Base-by-base conservation (phyloP, 2,797 vertebrate genomes). In the Microctenopoma steveboyesi region DNA sequence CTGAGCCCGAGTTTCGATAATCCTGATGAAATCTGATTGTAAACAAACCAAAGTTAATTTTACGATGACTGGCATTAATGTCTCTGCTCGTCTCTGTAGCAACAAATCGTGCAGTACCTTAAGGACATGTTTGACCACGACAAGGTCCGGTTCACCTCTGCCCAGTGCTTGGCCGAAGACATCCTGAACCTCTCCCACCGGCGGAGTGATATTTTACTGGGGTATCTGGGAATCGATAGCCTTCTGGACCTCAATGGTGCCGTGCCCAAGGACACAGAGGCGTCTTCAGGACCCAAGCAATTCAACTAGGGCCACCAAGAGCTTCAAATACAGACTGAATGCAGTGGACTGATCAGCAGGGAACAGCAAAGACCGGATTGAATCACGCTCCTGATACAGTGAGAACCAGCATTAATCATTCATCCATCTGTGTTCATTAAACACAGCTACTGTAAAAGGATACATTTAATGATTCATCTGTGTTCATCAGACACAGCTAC, bases 121-220 rank as follows among this genome's bases (percentile, higher is more conserved):
- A 96, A 97, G 91, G 98, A 99, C 84, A 98, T 99, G 97, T 99
- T 99, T 45, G 96, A 99, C 81, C 92, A 97, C 0, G 98, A 99
- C 92, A 98, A 96, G n/a, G 95, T 99, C 74, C 96, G 98, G 76
- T 99, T 98, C 92, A 96, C 95, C 0, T 94, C 97, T 0, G 85
- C 93, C 69, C 93, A 94, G 4, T 88, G 93, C 0, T 90, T 99
- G 84, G 96, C 97, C 0, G 96, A 99, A n/a, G 98, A 99, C 92
- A 92, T 99, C 83, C 74, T 99, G 68, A 96, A 95, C 76, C 94
- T 99, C 30, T 99, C 98, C 0, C 96, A 96, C 83, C 95, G 98
- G 51, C 95, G 98, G 64, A 96, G 97, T 0, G 96, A 99, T 74
- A 99, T 99, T 85, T 93, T 99, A 49, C 76, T 99, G 16, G 96